phyloP scores from a whole-genome alignment of 2,888 invertebrate species.

The Mantis religiosa region DNA sequence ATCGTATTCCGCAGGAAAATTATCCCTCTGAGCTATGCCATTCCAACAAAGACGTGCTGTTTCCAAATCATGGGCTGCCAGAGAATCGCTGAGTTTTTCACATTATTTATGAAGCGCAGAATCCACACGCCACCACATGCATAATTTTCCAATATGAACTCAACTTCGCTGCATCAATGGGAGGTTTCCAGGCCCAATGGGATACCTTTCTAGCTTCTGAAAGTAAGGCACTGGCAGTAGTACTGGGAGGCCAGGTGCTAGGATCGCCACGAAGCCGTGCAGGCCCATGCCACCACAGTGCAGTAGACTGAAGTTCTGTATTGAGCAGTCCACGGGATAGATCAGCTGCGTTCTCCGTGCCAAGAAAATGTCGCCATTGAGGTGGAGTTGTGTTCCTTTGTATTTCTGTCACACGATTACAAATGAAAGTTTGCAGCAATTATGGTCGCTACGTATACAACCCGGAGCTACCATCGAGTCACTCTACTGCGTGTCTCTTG shows the following conservation, averaged over 20 bases:
- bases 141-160: neutral
- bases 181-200: neutral
- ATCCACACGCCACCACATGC: neutral
- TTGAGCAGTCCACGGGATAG: too few relatives aligned
- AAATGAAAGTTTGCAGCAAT: neutral
- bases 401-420: neutral
- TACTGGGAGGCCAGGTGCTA: neutral
- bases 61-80: neutral
- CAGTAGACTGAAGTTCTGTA: too few relatives aligned
- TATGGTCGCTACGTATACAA: neutral
- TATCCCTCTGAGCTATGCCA: neutral
- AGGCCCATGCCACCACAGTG: neutral
- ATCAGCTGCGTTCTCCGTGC: neutral
- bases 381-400: neutral
- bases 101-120: neutral
- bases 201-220: neutral
- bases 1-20: neutral
- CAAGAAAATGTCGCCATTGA: neutral
- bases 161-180: neutral
- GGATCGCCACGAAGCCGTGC: neutral
- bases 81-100: neutral
- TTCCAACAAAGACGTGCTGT: neutral
- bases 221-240: neutral
- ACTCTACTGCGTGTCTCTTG: neutral
- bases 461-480: neutral